Percentiles rank a stretch among this genome's conserved stretches.
These are phyloP conservation scores for Pseudochaenichthys georgianus DNA, from an alignment of 2,797 vertebrate genomes.

Conservation along the genomic window DNA sequence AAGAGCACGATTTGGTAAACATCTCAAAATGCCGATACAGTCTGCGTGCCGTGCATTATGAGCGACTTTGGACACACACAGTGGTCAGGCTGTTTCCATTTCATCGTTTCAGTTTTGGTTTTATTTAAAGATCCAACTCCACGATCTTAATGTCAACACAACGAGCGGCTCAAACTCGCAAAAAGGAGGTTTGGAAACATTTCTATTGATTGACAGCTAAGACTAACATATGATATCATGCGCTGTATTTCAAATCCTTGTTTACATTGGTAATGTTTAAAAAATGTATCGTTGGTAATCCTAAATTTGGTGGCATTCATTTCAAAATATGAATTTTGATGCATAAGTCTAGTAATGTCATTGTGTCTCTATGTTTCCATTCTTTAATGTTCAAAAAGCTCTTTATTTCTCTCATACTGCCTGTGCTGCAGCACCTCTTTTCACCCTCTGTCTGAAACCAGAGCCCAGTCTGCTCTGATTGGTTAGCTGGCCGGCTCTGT, in stretches of 20 bases:
- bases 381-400: no score
- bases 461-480: no score
- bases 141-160: conserved; percentile 18
- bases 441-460: no score
- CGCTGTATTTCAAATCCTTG: neutral
- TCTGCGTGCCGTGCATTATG: neutral
- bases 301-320: neutral
- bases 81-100: conserved; percentile 36
- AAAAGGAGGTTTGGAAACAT: conserved; percentile 17
- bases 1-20: conserved; percentile 51
- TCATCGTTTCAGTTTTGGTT: conserved; percentile 22
- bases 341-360: no score
- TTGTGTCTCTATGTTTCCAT: no score
- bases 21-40: conserved; percentile 32
- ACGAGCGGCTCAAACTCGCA: neutral
- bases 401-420: no score
- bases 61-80: conserved; percentile 13
- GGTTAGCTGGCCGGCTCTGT: no score
- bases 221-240: conserved; percentile 15
- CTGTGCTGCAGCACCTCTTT: no score
- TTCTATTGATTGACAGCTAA: conserved; percentile 22
- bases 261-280: conserved; percentile 25
- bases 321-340: no score
- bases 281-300: neutral
- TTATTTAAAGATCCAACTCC: conserved; percentile 21